These are phyloP conservation scores for Thomomys bottae DNA, from an alignment of 2,113 vertebrate species.

Conservation along the genomic window DNA sequence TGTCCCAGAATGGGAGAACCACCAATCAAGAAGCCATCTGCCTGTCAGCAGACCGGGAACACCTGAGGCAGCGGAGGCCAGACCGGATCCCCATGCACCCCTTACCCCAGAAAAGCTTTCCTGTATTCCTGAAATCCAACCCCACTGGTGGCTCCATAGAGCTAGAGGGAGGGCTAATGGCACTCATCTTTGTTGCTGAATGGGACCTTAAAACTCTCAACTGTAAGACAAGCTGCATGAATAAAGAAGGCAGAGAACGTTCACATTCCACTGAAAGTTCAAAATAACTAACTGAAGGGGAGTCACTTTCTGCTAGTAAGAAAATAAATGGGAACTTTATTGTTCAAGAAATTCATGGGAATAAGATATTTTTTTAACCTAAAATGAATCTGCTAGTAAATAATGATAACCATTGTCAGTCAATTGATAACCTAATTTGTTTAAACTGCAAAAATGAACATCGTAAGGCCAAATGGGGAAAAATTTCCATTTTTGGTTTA, in stretches of 20 bases:
- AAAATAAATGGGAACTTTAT: not conserved
- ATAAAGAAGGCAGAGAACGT: not conserved
- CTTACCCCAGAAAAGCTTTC: not conserved
- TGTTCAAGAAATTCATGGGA: not conserved
- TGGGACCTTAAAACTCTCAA: not conserved
- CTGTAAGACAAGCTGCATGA: not conserved
- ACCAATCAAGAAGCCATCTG: constrained; percentile 37
- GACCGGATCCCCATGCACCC: constrained; percentile 12
- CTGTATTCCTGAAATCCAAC: constrained; percentile 61
- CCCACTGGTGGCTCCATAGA: not conserved
- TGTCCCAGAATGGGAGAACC: not conserved
- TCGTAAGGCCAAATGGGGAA: not conserved
- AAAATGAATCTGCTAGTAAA: not conserved
- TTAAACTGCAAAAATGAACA: constrained; percentile 27
- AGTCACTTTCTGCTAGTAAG: constrained; percentile 1
- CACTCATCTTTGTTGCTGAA: not conserved
- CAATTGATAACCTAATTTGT: not conserved
- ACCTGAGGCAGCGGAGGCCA: constrained; percentile 16
- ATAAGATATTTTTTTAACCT: not conserved
- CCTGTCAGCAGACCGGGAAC: constrained; percentile 26
- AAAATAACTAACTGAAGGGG: constrained; percentile 6
- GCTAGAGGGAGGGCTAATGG: not conserved
- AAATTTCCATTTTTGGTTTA: constrained; percentile 25
- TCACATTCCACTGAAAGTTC: not conserved
- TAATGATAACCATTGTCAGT: not conserved